Percentiles rank a stretch among this genome's conserved stretches.
These are phyloP conservation scores for Rhadinocentrus ornatus DNA, from an alignment of 2,797 vertebrate species.

Conservation along the genomic window DNA sequence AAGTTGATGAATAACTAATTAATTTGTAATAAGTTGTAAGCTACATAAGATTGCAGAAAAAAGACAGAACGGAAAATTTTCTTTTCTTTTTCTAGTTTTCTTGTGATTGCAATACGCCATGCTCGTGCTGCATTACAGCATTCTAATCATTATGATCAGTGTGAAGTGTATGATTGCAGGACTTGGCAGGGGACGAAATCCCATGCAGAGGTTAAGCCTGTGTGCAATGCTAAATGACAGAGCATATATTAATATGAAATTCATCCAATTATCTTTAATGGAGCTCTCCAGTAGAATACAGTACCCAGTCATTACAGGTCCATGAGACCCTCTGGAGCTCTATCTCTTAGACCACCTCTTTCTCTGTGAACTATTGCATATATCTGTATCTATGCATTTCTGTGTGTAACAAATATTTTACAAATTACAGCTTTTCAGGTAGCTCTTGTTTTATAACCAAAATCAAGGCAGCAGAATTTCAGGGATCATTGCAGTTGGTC, in stretches of 20 bases:
- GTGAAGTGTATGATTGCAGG: slow-evolving; percentile 71
- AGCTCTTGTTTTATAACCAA: slow-evolving; percentile 5
- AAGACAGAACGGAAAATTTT: neutral
- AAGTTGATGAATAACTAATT: too few species aligned
- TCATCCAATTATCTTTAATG: slow-evolving; percentile 78
- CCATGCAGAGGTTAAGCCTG: slow-evolving; percentile 74
- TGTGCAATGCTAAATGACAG: slow-evolving; percentile 76
- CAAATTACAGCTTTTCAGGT: slow-evolving; percentile 7
- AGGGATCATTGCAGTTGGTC: neutral
- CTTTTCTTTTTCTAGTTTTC: neutral
- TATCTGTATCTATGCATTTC: slow-evolving; percentile 1
- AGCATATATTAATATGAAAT: slow-evolving; percentile 78
- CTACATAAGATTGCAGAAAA: neutral
- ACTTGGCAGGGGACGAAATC: slow-evolving; percentile 71
- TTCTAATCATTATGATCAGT: slow-evolving; percentile 64
- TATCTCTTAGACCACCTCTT: slow-evolving; percentile 27
- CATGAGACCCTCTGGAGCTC: slow-evolving; percentile 50
- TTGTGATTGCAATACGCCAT: neutral
- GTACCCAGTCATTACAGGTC: slow-evolving; percentile 70
- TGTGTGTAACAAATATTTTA: neutral
- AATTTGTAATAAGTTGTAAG: too few species aligned
- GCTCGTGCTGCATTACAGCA: slow-evolving; percentile 18
- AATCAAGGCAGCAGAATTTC: too few species aligned
- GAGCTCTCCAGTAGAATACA: slow-evolving; percentile 66
- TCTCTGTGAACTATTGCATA: slow-evolving; percentile 20